Base-by-base conservation (phyloP, 2,888 invertebrate species). In the Spilarctia lutea region DNA sequence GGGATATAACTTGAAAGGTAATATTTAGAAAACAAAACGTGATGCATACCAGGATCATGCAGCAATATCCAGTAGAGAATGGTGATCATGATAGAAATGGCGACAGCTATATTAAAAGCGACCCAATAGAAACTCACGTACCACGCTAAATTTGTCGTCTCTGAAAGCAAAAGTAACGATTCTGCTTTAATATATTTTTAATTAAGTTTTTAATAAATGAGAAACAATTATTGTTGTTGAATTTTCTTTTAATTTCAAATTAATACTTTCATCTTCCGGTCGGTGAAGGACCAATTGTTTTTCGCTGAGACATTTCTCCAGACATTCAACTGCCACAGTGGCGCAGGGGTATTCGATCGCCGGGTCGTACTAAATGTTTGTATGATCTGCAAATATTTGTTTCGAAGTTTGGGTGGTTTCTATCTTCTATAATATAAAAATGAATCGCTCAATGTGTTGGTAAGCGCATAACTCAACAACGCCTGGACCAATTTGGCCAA, bases 11-110 rank as follows among this genome's bases (percentile, higher is more conserved):
- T 60, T n/a, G 3, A 56, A 27, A n/a, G 27, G 13, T 30, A 63
- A 30, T 30, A 45, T 70, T 60, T 56, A 1, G 30, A 18, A 30
- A 63, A 3, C 16, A 30, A 2, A 30, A 30, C 2, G 6, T 63
- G 63, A 18, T 18, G 79, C 80, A 72, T 87, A 95, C 96, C 92
- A 75, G 93, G 91, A 67, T 91, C 85, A 80, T 92, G 96, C 27
- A 96, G 87, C 27, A 96, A 87, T 45, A 90, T 87, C 96, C 96
- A 96, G 87, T 94, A 96, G 74, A 96, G 93, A 13, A 88, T 85
- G 0, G 95, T 94, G 83, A 96, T 95, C 82, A 94, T 84, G 45
- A 96, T 68, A 13, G 95, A 93, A 2, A 93, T 79, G 24, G 91
- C 84, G n/a, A 92, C 81, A 0, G 90, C 77, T 35, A 92, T 83